Base-by-base conservation (phyloP, 2,888 invertebrate genomes). In the Xestia c-nigrum region DNA sequence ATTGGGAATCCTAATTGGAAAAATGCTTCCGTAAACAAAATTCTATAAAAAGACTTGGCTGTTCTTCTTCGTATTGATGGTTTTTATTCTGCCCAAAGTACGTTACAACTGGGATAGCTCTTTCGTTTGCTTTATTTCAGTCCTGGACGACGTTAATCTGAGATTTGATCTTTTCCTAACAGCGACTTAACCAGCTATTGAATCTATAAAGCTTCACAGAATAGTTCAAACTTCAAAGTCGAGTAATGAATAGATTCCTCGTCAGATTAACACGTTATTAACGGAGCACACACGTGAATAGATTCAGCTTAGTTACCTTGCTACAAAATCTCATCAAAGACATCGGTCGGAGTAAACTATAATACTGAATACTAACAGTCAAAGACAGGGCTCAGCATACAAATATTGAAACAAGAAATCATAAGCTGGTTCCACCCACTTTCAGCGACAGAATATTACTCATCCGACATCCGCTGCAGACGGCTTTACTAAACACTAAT, bases 391-490 rank as follows among this genome's bases (percentile, higher is more conserved):
- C 46, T 24, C 19, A 67, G 61, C 21, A 47, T 73, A 64, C 85
- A 81, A 76, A 81, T 85, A 83, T 85, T 81, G 82, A 38, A 76
- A 73, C 82, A 76, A 76, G 77, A 81, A 81, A 83, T 81, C 71
- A 76, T 68, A 69, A 80, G 67, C 81, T 1, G 46, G 65, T 40
- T 3, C 68, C 64, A 50, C 65, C 64, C 74, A 74, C 67, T 67
- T 71, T 21, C 57, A 63, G 57, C 40, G 38, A 61, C 70, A 69
- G 55, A 74, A 52, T 75, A 84, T 84, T 80, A 84, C 72, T 82
- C 68, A 74, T 63, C 64, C 50, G 50, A 55, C 74, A 67, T 84
- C 74, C 80, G 84, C 21, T 64, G 71, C 72, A 74, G 80, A 80
- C 74, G 47, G 84, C 57, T 79, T 67, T 72, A 70, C 66, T 67